Evolutionary conservation across 2,888 invertebrate genomes (phyloP).

Genomic region (Dascillus cervinus): DNA sequence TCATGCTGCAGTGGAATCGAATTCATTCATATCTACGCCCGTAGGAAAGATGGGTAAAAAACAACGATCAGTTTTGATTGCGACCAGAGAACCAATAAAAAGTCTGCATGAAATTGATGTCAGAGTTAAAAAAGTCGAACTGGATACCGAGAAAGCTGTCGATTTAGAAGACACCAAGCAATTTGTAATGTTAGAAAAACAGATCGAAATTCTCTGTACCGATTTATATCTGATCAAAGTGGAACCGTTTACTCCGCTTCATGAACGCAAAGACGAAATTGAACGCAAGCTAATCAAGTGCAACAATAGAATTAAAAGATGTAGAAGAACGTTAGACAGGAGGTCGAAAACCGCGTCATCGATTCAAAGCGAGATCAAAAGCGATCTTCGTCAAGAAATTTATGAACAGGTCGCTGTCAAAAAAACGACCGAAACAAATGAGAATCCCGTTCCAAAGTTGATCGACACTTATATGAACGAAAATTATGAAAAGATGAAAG

Average conservation of each 20-base stretch:
- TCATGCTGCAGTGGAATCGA: constrained; percentile 23
- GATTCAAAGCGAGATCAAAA: no score
- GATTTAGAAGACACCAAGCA: constrained; percentile 16
- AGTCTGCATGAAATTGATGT: no score
- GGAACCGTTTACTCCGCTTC: constrained; percentile 12
- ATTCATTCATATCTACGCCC: constrained; percentile 26
- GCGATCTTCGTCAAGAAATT: no score
- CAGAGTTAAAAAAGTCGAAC: constrained; percentile 14
- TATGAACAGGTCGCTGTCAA: no score
- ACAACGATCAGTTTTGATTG: no score
- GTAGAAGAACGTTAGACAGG: constrained; percentile 8
- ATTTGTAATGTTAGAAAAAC: constrained; percentile 18
- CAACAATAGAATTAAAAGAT: constrained; percentile 17
- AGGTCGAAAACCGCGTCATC: neutral
- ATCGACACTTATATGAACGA: no score
- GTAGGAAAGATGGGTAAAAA: no score
- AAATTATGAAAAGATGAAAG: constrained; percentile 11
- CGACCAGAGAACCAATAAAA: no score
- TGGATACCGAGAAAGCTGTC: constrained; percentile 16
- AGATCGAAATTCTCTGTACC: constrained; percentile 20
- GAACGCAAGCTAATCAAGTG: constrained; percentile 16
- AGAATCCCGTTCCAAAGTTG: neutral
- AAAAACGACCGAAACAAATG: neutral
- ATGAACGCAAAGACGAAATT: constrained; percentile 14
- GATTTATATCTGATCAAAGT: constrained; percentile 18